Evolutionary conservation across 37 sponge, comb jelly and placozoan species (phyloP).

Genomic region (Crambe crambe): DNA sequence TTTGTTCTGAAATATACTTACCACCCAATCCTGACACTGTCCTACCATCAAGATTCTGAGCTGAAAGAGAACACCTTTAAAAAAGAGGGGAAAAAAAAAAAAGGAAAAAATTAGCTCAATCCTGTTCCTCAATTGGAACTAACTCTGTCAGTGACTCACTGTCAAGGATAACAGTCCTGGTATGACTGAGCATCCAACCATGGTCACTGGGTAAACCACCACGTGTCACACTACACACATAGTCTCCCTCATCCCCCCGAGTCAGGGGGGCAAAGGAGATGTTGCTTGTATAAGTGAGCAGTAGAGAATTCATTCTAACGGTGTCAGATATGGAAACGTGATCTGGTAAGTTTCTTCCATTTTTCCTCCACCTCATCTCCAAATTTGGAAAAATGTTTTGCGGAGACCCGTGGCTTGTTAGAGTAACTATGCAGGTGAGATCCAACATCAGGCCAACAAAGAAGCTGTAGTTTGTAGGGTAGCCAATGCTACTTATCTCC

Average conservation of each 20-base stretch:
- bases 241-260: not conserved
- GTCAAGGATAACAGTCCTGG: not conserved
- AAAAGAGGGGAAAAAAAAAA: not conserved
- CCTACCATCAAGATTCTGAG: not conserved
- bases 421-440: not conserved
- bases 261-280: not conserved
- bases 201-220: not conserved
- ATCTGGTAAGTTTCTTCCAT: not conserved
- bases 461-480: not conserved
- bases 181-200: not conserved
- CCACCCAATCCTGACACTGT: conserved; percentile 6
- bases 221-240: not conserved
- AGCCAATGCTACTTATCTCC: not conserved
- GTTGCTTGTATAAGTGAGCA: not conserved
- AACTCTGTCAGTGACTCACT: not conserved
- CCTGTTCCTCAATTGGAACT: not conserved
- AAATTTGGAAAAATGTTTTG: not conserved
- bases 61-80: not conserved
- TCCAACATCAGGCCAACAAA: not conserved
- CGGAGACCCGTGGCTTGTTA: not conserved
- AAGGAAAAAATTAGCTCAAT: not conserved
- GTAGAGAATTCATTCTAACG: not conserved
- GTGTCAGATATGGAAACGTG: not conserved
- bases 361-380: not conserved
- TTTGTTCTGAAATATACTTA: conserved; percentile 1